Base-by-base conservation (phyloP, 2,888 invertebrate genomes). In the Erebia palarica region DNA sequence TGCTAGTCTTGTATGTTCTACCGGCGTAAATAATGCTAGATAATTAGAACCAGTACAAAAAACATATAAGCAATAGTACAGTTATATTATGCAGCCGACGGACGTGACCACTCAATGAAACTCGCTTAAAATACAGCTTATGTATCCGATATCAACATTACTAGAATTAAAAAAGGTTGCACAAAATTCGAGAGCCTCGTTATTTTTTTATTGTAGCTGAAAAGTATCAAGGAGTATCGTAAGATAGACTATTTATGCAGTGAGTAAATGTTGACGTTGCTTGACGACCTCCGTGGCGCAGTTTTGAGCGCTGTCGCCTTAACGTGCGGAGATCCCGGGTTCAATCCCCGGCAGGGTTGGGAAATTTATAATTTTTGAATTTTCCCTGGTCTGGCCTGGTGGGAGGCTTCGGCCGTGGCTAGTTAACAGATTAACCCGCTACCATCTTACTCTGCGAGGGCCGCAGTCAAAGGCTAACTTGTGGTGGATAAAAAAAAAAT, bases 211-310 rank as follows among this genome's bases (percentile, higher is more conserved):
- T 68, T 49, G 21, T 67, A 16, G 14, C 21, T 47, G 21, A 49
- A 63, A 47, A 47, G 63, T 21, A 42, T 13, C 16, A 18, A 63
- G 65, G 49, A 47, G 69, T 7, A 53, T 67, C 70, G 55, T 65
- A 67, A 67, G 42, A 1, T 60, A 49, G 63, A 36, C 16, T 70
- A n/a, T 70, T 72, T 70, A 72, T 68, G 64, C n/a, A 55, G 65
- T 70, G 65, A 69, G n/a, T n/a, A n/a, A n/a, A n/a, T n/a, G n/a
- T n/a, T n/a, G n/a, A n/a, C n/a, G n/a, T n/a, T n/a, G n/a, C n/a
- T n/a, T n/a, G n/a, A n/a, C n/a, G n/a, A n/a, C n/a, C n/a, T n/a
- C n/a, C n/a, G n/a, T n/a, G n/a, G n/a, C n/a, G n/a, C n/a, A n/a
- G n/a, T n/a, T n/a, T n/a, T n/a, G n/a, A n/a, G n/a, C n/a, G n/a